Evolutionary conservation across 2,113 vertebrate genomes (phyloP).

Genomic region (Alosa alosa): DNA sequence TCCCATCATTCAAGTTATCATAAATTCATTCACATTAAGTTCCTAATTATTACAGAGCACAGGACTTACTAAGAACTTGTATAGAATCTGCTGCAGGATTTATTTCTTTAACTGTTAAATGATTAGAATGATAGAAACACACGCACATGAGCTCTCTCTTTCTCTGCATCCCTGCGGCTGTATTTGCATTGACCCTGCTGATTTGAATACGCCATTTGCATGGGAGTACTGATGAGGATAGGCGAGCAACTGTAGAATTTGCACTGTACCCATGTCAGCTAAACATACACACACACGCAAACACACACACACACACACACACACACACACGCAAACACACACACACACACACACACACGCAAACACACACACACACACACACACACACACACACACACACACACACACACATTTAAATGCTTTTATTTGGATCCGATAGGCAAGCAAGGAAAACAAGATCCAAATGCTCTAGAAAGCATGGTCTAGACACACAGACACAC

Average conservation of each 20-base stretch:
- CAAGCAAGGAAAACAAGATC: too few relatives aligned
- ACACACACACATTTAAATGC: neutral
- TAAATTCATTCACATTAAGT: neutral
- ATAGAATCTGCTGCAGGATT: neutral
- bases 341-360: neutral
- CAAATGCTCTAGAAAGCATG: too few relatives aligned
- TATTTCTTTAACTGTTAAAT: neutral
- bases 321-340: neutral
- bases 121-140: neutral
- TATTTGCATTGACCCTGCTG: slow-evolving; percentile 68
- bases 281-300: neutral
- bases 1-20: neutral
- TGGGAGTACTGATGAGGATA: slow-evolving; percentile 42
- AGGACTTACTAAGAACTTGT: neutral
- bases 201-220: slow-evolving; percentile 75
- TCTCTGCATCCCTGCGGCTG: slow-evolving; percentile 35
- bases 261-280: neutral
- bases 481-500: neutral
- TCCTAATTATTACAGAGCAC: neutral
- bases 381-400: neutral
- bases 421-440: too few relatives aligned
- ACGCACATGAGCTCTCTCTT: slow-evolving; percentile 30
- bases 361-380: neutral
- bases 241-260: slow-evolving; percentile 24
- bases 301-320: neutral